Percentiles rank a stretch among this genome's conserved stretches.
phyloP scores from a whole-genome alignment of 2,888 invertebrate species.

The Linnaemya vulpina region DNA sequence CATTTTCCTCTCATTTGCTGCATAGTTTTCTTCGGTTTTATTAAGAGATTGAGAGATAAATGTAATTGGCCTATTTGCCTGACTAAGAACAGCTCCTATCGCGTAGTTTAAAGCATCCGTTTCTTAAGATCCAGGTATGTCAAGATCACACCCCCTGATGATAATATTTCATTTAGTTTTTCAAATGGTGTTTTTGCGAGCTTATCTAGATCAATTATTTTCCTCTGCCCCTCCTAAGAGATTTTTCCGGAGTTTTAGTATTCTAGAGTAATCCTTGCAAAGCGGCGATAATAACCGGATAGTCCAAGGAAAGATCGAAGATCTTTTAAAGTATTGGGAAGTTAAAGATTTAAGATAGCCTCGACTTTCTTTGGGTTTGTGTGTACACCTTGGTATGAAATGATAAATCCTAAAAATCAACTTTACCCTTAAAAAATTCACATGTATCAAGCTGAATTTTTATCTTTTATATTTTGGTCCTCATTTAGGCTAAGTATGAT shows the following conservation, averaged over 20 bases:
- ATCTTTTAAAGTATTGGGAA: neutral
- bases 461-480: neutral
- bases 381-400: neutral
- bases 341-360: neutral
- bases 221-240: neutral
- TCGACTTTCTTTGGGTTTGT: neutral
- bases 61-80: too few relatives aligned
- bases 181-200: too few relatives aligned
- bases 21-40: neutral
- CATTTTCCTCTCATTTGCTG: neutral
- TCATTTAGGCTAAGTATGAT: neutral
- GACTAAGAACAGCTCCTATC: neutral
- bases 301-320: neutral
- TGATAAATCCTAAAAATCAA: neutral
- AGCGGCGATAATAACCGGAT: neutral
- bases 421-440: too few relatives aligned
- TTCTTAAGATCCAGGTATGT: neutral
- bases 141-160: neutral
- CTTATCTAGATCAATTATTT: too few relatives aligned
- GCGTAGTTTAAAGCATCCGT: conserved; percentile 8
- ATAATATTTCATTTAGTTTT: neutral
- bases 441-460: neutral
- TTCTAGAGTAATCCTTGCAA: neutral
- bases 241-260: neutral
- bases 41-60: neutral